These are phyloP conservation scores for Blennius ocellaris DNA, from an alignment of 2,113 vertebrate species.

Conservation along the genomic window DNA sequence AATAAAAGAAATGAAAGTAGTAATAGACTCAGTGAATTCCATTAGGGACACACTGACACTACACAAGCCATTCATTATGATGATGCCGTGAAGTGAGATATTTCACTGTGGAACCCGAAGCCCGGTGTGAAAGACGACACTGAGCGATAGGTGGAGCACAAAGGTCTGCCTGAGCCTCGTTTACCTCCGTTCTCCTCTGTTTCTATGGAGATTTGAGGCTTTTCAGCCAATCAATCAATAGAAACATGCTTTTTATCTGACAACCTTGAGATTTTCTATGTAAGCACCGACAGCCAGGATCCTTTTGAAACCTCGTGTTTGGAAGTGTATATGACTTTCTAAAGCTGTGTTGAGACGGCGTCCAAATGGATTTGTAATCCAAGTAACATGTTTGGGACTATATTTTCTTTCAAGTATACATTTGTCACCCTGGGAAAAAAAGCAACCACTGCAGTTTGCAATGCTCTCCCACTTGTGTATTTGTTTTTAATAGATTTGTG, in stretches of 20 bases:
- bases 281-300: conserved; percentile 47
- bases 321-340: conserved; percentile 58
- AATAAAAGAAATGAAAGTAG: conserved; percentile 83
- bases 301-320: conserved; percentile 60
- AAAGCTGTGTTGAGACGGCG: conserved; percentile 45
- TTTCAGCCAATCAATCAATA: conserved; percentile 78
- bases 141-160: conserved; percentile 73
- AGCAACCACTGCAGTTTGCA: conserved; percentile 40
- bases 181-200: conserved; percentile 71
- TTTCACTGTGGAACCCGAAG: conserved; percentile 76
- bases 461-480: conserved; percentile 25
- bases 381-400: conserved; percentile 38
- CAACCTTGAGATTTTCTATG: conserved; percentile 76
- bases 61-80: conserved; percentile 81
- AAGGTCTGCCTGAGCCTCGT: conserved; percentile 66
- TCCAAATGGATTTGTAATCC: conserved; percentile 55
- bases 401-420: conserved; percentile 43
- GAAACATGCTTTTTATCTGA: conserved; percentile 74
- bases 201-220: conserved; percentile 81
- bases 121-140: conserved; percentile 69
- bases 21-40: conserved; percentile 82
- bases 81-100: conserved; percentile 76
- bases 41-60: conserved; percentile 79
- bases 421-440: conserved; percentile 40
- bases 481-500: conserved; percentile 50